phyloP scores from a whole-genome alignment of 2,888 invertebrate genomes.

The Aricia artaxerxes region DNA sequence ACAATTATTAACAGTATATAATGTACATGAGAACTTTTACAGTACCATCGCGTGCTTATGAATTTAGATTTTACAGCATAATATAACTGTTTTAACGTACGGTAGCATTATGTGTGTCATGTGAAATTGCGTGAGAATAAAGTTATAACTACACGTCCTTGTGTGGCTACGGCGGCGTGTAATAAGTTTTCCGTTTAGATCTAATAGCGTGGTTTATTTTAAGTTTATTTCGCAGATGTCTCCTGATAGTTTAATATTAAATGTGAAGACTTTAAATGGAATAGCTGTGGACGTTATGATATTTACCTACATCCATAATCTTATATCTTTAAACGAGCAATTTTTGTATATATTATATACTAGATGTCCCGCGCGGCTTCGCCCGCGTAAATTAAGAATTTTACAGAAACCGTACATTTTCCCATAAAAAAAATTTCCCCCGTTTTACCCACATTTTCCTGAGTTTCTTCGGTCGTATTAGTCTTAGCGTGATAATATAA shows the following conservation, averaged over 20 bases:
- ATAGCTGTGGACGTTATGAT: no score
- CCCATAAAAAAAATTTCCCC: no score
- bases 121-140: neutral
- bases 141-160: constrained; percentile 6
- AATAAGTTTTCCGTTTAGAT: constrained; percentile 15
- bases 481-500: no score
- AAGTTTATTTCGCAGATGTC: neutral
- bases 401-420: no score
- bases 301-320: no score
- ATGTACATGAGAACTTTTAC: neutral
- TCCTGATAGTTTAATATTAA: neutral
- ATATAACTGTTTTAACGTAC: neutral
- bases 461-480: no score
- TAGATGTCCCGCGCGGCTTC: no score
- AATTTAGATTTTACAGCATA: neutral
- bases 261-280: neutral
- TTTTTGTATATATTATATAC: no score
- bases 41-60: neutral
- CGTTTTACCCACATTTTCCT: no score
- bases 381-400: no score
- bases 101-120: neutral
- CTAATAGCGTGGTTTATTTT: neutral
- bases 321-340: no score
- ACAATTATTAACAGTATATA: neutral
- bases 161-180: neutral